Percentiles rank a stretch among this genome's conserved stretches.
phyloP scores from a whole-genome alignment of 2,888 invertebrate species.

The Thalpophila matura region DNA sequence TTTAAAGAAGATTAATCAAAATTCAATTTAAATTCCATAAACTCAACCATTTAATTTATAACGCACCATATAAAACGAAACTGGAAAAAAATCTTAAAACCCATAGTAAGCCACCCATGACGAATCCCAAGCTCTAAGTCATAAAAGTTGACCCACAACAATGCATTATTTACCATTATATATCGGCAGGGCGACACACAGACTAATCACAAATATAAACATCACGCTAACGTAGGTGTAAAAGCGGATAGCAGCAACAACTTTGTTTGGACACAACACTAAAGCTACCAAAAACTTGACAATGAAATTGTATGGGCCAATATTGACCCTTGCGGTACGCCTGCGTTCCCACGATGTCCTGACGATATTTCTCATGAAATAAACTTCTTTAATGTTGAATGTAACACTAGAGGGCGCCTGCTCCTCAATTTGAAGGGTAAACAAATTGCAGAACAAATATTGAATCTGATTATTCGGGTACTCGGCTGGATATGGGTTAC shows the following conservation, averaged over 20 bases:
- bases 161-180: slow-evolving; percentile 90
- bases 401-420: slow-evolving; percentile 83
- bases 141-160: slow-evolving; percentile 88
- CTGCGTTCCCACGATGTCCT: slow-evolving; percentile 88
- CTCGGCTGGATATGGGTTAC: slow-evolving; percentile 66
- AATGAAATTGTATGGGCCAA: slow-evolving; percentile 82
- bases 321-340: slow-evolving; percentile 84
- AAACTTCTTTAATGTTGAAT: slow-evolving; percentile 73
- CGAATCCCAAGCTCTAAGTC: slow-evolving; percentile 81
- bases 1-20: slow-evolving; percentile 34
- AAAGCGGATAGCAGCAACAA: slow-evolving; percentile 79
- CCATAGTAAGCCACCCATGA: slow-evolving; percentile 87
- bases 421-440: slow-evolving; percentile 71
- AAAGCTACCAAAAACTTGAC: slow-evolving; percentile 74
- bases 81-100: slow-evolving; percentile 65
- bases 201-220: slow-evolving; percentile 88
- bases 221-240: slow-evolving; percentile 85
- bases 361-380: slow-evolving; percentile 84
- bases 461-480: slow-evolving; percentile 84
- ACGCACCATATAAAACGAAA: slow-evolving; percentile 57
- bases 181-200: slow-evolving; percentile 87
- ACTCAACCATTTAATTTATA: slow-evolving; percentile 54
- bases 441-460: slow-evolving; percentile 88
- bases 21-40: slow-evolving; percentile 36
- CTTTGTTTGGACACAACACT: slow-evolving; percentile 80